Evolutionary conservation across 2,888 invertebrate genomes (phyloP), one percentile per base, ranked within the genome.

Genomic region (Mylabris sibirica): DNA sequence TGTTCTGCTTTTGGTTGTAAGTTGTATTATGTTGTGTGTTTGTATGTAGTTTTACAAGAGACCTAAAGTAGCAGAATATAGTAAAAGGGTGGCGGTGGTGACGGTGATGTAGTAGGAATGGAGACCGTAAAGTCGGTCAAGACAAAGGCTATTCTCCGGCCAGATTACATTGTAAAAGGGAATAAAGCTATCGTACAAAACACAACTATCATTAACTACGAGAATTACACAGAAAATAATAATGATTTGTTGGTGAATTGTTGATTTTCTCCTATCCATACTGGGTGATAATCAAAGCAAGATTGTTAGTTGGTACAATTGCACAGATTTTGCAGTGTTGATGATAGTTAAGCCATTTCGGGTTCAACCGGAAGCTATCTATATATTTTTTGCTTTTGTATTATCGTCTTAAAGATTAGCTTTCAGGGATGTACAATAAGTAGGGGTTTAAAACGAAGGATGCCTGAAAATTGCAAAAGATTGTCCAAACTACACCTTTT

Each of bases 101-200:
- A n/a, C n/a, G n/a, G n/a, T n/a, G n/a, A n/a, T 22, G 49, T 22
- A 22, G 53, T 12, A n/a, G 44, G 24, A 24, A 11, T 4, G 12
- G 17, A 24, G 61, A 41, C 61, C 61, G 61, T 61, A 61, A 61
- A 61, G 38, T 61, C 38, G 68, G 53, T 22, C 60, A 68, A 68
- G 68, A 68, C 68, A 68, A 68, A 65, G 68, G 59, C 65, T 11
- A 24, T 24, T 61, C 53, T 22, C 30, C 53, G 61, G 17, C 35
- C 38, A 61, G 61, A 61, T 61, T 61, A 61, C 61, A 61, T 61
- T 61, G 61, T 61, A 22, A 53, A 53, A 53, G 22, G 61, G 61
- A 61, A 61, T 61, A 61, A 61, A 61, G 38, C 61, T 61, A 61
- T 61, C 14, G 61, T n/a, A 22, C 38, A 61, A 35, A 61, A 53